Percentiles rank a stretch among this genome's conserved stretches.
These are phyloP conservation scores for Corythornis madagascariensis DNA, from an alignment of 2,113 vertebrate genomes.

Conservation along the genomic window DNA sequence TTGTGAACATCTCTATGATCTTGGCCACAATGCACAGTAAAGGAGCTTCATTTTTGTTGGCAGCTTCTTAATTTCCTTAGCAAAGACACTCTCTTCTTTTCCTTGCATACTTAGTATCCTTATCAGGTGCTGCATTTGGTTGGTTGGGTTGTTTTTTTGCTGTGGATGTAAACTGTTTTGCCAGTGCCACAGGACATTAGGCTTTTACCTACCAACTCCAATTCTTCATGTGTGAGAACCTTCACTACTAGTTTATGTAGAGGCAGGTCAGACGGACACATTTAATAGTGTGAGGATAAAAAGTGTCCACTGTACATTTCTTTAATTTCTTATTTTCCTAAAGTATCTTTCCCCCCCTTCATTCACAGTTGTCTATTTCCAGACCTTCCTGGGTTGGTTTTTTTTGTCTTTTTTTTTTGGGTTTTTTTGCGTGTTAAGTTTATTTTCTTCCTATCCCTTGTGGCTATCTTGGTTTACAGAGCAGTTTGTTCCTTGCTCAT, in stretches of 20 bases:
- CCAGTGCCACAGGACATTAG: neutral
- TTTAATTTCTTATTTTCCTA: neutral
- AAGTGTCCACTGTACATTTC: neutral
- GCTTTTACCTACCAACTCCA: neutral
- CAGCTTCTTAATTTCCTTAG: neutral
- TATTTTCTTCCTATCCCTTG: constrained; percentile 12
- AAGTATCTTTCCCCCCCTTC: neutral
- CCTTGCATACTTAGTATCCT: neutral
- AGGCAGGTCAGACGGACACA: neutral
- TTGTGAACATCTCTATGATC: neutral
- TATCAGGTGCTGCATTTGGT: neutral
- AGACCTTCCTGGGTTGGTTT: neutral
- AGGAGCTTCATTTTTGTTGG: neutral
- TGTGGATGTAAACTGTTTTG: neutral
- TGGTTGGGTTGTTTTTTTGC: neutral
- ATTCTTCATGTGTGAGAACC: neutral
- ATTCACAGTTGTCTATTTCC: neutral
- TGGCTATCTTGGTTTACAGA: constrained; percentile 21
- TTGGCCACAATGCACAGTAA: neutral
- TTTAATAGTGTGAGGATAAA: neutral
- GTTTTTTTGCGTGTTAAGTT: neutral
- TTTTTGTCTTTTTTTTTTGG: neutral
- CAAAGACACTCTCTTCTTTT: neutral
- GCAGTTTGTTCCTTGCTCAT: constrained; percentile 20
- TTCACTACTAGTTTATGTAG: neutral